These are phyloP conservation scores for Tethya wilhelma DNA, from an alignment of 37 sponge, comb jelly and placozoan species.

Conservation along the genomic window DNA sequence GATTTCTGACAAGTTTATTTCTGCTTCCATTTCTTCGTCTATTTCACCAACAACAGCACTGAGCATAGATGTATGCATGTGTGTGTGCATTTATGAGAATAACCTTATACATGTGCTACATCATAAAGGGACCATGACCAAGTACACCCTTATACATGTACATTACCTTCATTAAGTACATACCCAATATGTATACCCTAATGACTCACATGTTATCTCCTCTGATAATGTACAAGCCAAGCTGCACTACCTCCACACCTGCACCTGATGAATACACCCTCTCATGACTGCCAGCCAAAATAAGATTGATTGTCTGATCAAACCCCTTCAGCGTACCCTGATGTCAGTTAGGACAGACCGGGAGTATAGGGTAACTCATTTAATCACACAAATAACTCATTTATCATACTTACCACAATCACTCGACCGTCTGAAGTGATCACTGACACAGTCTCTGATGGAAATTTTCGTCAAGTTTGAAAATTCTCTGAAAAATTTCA, in stretches of 20 bases:
- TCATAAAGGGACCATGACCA: too few species aligned
- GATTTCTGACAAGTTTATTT: conserved; percentile 84
- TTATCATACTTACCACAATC: conserved; percentile 78
- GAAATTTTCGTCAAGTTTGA: conserved; percentile 3
- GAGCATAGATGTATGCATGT: not conserved
- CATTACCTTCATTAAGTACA: too few species aligned
- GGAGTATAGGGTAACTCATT: not conserved
- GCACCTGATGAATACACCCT: conserved; percentile 88
- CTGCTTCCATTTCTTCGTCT: conserved; percentile 92
- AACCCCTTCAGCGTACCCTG: conserved; percentile 95
- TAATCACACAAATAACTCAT: not conserved
- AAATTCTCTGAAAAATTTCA: not conserved
- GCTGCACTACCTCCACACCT: conserved; percentile 94
- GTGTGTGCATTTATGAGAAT: not conserved
- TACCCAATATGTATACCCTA: too few species aligned
- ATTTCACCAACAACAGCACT: conserved; percentile 97
- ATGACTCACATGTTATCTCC: conserved; percentile 96
- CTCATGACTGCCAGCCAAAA: conserved; percentile 90
- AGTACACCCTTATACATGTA: too few species aligned
- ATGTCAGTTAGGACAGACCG: not conserved
- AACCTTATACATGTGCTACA: too few species aligned
- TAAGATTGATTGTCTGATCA: conserved; percentile 97
- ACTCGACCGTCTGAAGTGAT: conserved; percentile 92
- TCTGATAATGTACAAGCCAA: conserved; percentile 97
- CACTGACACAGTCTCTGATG: conserved; percentile 78